Conservation (phyloP, 2,888 invertebrate genomes). For the Diarsia rubi region DNA sequence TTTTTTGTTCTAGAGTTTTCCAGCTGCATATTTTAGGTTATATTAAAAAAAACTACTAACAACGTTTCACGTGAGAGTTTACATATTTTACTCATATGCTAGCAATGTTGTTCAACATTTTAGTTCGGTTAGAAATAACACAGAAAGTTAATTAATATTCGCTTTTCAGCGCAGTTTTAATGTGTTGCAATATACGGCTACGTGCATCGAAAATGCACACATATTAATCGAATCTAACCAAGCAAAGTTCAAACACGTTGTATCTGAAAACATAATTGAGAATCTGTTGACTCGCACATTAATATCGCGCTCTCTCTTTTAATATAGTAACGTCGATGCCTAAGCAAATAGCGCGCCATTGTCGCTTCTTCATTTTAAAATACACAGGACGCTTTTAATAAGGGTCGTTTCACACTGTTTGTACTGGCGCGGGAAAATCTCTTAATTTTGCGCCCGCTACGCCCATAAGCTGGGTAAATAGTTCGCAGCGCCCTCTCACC, state of each 20-base stretch:
- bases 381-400: conserved; percentile 78
- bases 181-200: background rate
- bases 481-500: conserved; percentile 72
- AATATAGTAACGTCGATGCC: conserved; percentile 65
- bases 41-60: background rate
- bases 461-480: conserved; percentile 77
- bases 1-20: background rate
- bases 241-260: conserved; percentile 8
- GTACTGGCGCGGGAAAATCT: conserved; percentile 81
- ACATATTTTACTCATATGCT: conserved; percentile 9
- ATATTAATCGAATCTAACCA: conserved; percentile 51
- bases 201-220: conserved; percentile 39
- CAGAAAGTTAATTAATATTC: conserved; percentile 52
- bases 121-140: conserved; percentile 40
- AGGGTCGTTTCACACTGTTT: conserved; percentile 84
- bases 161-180: conserved; percentile 46
- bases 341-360: conserved; percentile 70
- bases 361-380: conserved; percentile 84
- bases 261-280: conserved; percentile 57
- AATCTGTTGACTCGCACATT: conserved; percentile 50
- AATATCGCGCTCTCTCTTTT: conserved; percentile 58
- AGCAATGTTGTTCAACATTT: conserved; percentile 17
- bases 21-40: background rate
- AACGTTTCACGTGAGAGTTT: background rate
- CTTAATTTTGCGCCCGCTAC: conserved; percentile 85